Evolutionary conservation across 2,797 vertebrate genomes (phyloP).

Genomic region (Podargus strigoides): DNA sequence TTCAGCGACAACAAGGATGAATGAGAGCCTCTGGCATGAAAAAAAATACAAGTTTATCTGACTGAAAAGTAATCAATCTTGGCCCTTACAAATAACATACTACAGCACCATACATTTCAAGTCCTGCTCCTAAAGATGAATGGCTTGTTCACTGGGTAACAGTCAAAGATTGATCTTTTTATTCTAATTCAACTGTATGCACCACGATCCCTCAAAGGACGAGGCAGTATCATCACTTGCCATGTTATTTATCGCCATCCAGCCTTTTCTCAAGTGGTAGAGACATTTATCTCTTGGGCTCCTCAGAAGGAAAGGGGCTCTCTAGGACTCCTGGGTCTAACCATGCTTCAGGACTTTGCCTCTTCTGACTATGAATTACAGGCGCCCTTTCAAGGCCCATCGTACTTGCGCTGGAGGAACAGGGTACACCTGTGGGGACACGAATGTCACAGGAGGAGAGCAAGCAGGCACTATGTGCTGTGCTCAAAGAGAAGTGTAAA

Average conservation of each 20-base stretch:
- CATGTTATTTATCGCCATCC: background rate
- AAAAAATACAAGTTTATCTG: background rate
- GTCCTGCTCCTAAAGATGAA: background rate
- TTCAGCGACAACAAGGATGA: background rate
- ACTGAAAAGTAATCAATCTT: background rate
- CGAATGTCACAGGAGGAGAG: background rate
- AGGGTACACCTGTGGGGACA: background rate
- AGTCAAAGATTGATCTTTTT: background rate
- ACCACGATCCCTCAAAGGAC: rapidly evolving
- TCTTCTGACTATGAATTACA: background rate
- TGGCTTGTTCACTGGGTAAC: background rate
- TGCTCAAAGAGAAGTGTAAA: background rate
- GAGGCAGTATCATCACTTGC: background rate
- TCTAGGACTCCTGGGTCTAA: background rate
- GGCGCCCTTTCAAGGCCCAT: background rate
- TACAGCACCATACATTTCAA: background rate
- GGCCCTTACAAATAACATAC: background rate
- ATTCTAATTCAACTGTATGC: background rate
- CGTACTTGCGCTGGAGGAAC: rapidly evolving
- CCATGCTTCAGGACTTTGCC: background rate
- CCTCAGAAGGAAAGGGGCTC: background rate
- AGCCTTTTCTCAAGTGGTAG: background rate
- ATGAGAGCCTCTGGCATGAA: background rate
- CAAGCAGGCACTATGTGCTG: background rate
- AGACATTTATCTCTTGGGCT: background rate